Base-by-base conservation (phyloP, 1,140 invertebrate genomes). In the Brachionus rubens region DNA sequence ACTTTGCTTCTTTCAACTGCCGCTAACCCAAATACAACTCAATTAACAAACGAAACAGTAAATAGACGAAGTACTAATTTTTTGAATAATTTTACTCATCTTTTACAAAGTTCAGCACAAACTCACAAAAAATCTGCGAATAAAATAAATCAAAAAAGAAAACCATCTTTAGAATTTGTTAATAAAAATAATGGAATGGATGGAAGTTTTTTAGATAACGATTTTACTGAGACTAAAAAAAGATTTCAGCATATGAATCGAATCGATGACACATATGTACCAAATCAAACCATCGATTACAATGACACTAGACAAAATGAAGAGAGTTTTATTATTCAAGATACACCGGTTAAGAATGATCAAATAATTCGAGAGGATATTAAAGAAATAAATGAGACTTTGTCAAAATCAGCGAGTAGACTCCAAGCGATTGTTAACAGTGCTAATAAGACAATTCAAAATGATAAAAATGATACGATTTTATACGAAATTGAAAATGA, bases 361-460 rank as follows among this genome's bases (percentile, higher is more conserved):
- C 30, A 33, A 40, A 30, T 12, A 3, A 6, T 40, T 33, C 14
- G 47, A 14, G 26, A 50, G 26, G 46, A 54, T 26, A 36, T 72
- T 36, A 26, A 12, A 14, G n/a, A 41, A 7, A 48, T 72, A 12
- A 41, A 72, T 24, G 46, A 48, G 24, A 48, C 46, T 33, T 28
- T 72, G 24, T 72, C 68, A 4, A 72, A 72, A 54, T 72, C 68
- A 5, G 19, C 68, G 3, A 72, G 28, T 72, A 10, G 68, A 50
- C 7, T 72, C 9, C 30, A 72, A 33, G 54, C 54, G 12, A 50
- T 72, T 19, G 46, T 54, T 1, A 40, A 50, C 9, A 50, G 10
- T 24, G 19, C 19, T 43, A 10, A 24, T 36, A 65, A 43, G 16
- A 6, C 28, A 19, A 43, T 41, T 9, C 28, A 54, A 21, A 30